Conservation (phyloP, 2,888 invertebrate genomes). For the Galerucella calmariensis region DNA sequence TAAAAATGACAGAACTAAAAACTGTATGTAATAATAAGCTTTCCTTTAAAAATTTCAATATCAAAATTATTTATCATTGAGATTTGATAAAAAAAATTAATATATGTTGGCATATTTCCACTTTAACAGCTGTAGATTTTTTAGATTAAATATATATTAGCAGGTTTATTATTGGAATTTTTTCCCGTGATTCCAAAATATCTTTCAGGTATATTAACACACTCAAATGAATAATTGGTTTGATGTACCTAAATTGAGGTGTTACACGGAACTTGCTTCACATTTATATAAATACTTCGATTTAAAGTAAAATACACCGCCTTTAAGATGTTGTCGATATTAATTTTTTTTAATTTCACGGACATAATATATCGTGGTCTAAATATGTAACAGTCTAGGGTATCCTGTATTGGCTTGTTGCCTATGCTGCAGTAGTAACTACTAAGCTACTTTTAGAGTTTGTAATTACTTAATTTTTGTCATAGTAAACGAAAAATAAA, state of each 20-base stretch:
- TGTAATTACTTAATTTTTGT: slow-evolving; percentile 39
- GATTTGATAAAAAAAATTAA: slow-evolving; percentile 43
- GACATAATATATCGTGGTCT: slow-evolving; percentile 49
- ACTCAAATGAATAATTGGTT: slow-evolving; percentile 19
- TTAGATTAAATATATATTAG: slow-evolving; percentile 49
- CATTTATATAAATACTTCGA: slow-evolving; percentile 1
- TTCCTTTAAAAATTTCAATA: too few relatives aligned
- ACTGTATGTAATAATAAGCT: too few relatives aligned
- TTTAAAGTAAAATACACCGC: slow-evolving; percentile 10
- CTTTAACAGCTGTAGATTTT: slow-evolving; percentile 56
- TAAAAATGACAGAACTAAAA: too few relatives aligned
- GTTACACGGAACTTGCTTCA: not conserved
- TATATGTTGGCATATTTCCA: slow-evolving; percentile 52
- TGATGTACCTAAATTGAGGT: slow-evolving; percentile 1
- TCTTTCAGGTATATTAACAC: slow-evolving; percentile 28
- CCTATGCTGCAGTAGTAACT: slow-evolving; percentile 60
- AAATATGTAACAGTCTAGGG: slow-evolving; percentile 63
- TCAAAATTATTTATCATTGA: not conserved
- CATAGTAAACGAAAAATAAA: slow-evolving; percentile 19
- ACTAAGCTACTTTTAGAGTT: slow-evolving; percentile 59
- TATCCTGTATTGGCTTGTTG: slow-evolving; percentile 61
- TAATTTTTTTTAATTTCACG: slow-evolving; percentile 38
- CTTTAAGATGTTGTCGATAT: slow-evolving; percentile 13
- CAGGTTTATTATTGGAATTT: slow-evolving; percentile 48
- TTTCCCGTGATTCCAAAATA: slow-evolving; percentile 38